Conservation (phyloP, 1,140 invertebrate genomes). For the Drosophila micromelanica region DNA sequence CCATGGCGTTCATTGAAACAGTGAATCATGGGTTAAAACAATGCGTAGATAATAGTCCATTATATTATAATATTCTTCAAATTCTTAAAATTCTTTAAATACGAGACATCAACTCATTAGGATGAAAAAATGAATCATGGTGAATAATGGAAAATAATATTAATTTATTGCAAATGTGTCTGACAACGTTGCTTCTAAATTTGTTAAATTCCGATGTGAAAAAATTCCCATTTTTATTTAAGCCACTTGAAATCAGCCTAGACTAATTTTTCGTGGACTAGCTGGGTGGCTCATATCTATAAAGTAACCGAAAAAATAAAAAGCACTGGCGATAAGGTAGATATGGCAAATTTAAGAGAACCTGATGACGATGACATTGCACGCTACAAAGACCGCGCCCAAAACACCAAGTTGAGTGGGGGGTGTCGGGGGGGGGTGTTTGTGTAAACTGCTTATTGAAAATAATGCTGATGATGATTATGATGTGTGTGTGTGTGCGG, state of each 20-base stretch:
- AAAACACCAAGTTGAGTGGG: not conserved
- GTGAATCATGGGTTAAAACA: too few species aligned
- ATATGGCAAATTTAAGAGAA: constrained; percentile 36
- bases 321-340: constrained; percentile 30
- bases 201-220: not conserved
- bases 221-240: constrained; percentile 8
- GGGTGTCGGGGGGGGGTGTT: not conserved
- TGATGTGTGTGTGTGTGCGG: constrained; percentile 10
- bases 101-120: too few species aligned
- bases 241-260: constrained; percentile 14
- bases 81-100: too few species aligned
- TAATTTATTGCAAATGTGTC: not conserved
- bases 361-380: constrained; percentile 38
- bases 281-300: constrained; percentile 20
- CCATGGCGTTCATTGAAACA: too few species aligned
- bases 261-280: constrained; percentile 8
- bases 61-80: too few species aligned
- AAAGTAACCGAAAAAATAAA: constrained; percentile 16
- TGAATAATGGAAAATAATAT: too few species aligned
- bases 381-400: constrained; percentile 40
- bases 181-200: too few species aligned
- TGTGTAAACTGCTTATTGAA: constrained; percentile 33
- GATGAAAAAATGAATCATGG: too few species aligned
- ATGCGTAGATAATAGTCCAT: too few species aligned
- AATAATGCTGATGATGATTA: constrained; percentile 35